Evolutionary conservation across 2,888 invertebrate genomes (phyloP), one percentile per base, ranked within the genome.

Genomic region (Clusia tigrina): DNA sequence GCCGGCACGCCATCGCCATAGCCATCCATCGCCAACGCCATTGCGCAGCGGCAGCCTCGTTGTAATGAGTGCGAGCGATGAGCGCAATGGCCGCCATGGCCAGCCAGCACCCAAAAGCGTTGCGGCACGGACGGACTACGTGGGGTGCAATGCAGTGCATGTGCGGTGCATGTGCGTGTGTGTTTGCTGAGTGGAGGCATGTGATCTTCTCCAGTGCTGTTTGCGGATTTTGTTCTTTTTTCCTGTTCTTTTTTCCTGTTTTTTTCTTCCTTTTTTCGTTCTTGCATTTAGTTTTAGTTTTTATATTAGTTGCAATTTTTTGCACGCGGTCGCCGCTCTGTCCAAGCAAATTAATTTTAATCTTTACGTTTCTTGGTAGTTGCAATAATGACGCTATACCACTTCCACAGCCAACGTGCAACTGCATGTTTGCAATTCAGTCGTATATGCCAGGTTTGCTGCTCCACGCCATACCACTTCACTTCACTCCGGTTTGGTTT

Each of bases 11-110:
- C 74, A 78, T 62, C 55, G 54, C 54, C 60, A 57, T 37, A 37
- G 20, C 18, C 54, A 57, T 18, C 42, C 3, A 6, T 9, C 9
- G n/a, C 15, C 55, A 56, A 58, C 61, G 61, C 61, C 64, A 71
- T 60, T 64, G 62, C 64, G 67, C 58, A 59, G 32, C 51, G 37
- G 57, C 60, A 37, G 54, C 67, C 48, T 15, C n/a, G 3, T 3
- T 42, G 9, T 25, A n/a, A 24, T 22, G 9, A 3, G 54, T 9
- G n/a, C n/a, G n/a, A n/a, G n/a, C n/a, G 54, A n/a, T 18, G 20
- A 17, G 54, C 59, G 63, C 74, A 78, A 76, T 78, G 78, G 77
- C 78, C 75, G 78, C 71, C 75, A 73, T 70, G n/a, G 38, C 51
- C 54, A 37, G 22, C 48, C 54, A 54, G 20, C 54, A 54, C n/a